Evolutionary conservation across 2,797 vertebrate genomes (phyloP), one percentile per base, ranked within the genome.

Genomic region (Amblyraja radiata): DNA sequence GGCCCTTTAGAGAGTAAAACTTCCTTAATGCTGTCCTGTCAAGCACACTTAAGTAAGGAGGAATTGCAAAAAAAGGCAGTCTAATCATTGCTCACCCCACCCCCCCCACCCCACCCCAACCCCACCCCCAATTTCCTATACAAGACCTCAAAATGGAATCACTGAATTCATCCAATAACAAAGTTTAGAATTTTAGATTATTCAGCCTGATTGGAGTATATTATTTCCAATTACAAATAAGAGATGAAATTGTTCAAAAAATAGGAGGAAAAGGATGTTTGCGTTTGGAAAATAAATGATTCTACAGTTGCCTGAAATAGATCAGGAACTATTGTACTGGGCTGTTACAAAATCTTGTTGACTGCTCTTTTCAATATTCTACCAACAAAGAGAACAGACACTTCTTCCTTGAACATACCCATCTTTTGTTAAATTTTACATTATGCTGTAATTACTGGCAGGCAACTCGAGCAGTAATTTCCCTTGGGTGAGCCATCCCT

Each of bases 371-470:
- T 63, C 63, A 71, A 91, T 39, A 91, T 23, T 11, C 88, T 39
- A 65, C 88, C 21, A 13, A 39, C 68, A 71, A 65, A 90, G 68
- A 71, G 68, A 71, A 91, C 36, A 90, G 8, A 10, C 68, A 46
- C 23, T 73, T 46, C 32, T 91, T 46, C 68, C 88, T 39, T 23
- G 23, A 73, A 73, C 3, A 63, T 46, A 36, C 68, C 88, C 46
- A 23, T 21, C 32, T 91, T 91, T 39, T 73, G 65, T 91, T 73
- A 91, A 91, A 91, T 25, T 73, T 73, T 13, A 91, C 65, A 91
- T 73, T 73, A 46, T 91, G 36, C 73, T 39, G 88, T 91, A 91
- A 91, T 91, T 91, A 91, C 63, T 71, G 36, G 36, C 88, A 86
- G 68, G 36, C 4, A 36, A 68, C 65, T 91, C 25, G 28, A 46